These are phyloP conservation scores for Limanda limanda DNA, from an alignment of 2,113 vertebrate genomes.

Conservation along the genomic window DNA sequence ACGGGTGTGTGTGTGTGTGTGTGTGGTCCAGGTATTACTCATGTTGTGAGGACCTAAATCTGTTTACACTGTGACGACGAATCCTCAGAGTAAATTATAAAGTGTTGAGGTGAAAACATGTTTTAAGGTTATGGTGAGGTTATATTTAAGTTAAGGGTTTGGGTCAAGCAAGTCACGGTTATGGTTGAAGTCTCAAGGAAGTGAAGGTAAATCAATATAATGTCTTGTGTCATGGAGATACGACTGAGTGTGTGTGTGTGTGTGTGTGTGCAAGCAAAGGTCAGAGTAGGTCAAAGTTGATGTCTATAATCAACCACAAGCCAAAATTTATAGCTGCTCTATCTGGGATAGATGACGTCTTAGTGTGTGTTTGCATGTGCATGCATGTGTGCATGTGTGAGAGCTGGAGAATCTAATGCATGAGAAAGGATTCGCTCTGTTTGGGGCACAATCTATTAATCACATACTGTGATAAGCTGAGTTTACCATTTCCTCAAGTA, in stretches of 20 bases:
- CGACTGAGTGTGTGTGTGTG: not conserved
- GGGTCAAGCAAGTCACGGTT: not conserved
- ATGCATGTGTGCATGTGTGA: not conserved
- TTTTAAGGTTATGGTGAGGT: not conserved
- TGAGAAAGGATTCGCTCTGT: conserved; percentile 51
- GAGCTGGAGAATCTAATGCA: not conserved
- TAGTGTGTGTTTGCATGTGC: not conserved
- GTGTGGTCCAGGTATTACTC: conserved; percentile 3
- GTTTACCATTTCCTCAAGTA: conserved; percentile 73
- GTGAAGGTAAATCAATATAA: not conserved
- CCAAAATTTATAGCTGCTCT: not conserved
- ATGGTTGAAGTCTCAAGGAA: not conserved
- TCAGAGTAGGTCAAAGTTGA: no score
- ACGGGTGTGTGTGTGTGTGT: conserved; percentile 18
- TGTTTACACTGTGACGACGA: not conserved
- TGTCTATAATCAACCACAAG: not conserved
- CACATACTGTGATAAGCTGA: conserved; percentile 55
- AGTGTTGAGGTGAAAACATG: not conserved
- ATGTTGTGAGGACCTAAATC: not conserved
- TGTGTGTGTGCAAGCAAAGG: not conserved
- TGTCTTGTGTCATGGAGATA: not conserved
- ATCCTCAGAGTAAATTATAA: not conserved
- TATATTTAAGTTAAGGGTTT: not conserved
- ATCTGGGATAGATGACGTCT: no score
- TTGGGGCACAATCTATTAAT: conserved; percentile 59